Base-by-base conservation (phyloP, 2,888 invertebrate species). In the Tachystola acroxantha region DNA sequence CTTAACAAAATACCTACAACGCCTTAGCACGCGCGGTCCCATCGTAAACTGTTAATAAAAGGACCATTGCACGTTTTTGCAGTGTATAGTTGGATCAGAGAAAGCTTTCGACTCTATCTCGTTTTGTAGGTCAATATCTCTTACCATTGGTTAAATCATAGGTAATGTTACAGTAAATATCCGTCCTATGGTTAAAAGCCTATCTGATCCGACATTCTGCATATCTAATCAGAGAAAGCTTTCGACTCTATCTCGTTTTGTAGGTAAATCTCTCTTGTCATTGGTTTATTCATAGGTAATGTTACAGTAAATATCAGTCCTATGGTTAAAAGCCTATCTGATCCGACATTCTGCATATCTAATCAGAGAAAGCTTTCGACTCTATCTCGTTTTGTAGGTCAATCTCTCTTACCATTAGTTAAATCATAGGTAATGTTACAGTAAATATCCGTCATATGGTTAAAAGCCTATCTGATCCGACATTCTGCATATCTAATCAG, bases 11-110 rank as follows among this genome's bases (percentile, higher is more conserved):
- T 32, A 43, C 50, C 37, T 45, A 46, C 38, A 43, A 51, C 53
- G 48, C 45, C 27, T 2, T 40, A 37, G 44, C 57, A 60, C 61
- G 64, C 57, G 57, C 45, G 4, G 35, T 32, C 40, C 43, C 45
- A 57, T 57, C 60, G 58, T 65, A 62, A 64, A 62, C 51, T 53
- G 53, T 58, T 58, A 63, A 67, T 63, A 63, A 57, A 58, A 52
- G 50, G 56, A 48, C 50, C 47, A 45, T 52, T 44, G 46, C 64
- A 68, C 66, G 65, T 62, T 44, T 41, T 33, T n/a, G 16, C 37
- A 43, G 27, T 40, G 37, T 44, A 44, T 32, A 40, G 47, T 53
- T 43, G 55, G 57, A 64, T 55, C 53, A 51, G 53, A 48, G 43
- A 62, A 64, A 50, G 64, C 59, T 64, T 64, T 63, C 45, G 20